These are phyloP conservation scores for Ginglymostoma cirratum DNA, from an alignment of 2,113 vertebrate species.

Conservation along the genomic window DNA sequence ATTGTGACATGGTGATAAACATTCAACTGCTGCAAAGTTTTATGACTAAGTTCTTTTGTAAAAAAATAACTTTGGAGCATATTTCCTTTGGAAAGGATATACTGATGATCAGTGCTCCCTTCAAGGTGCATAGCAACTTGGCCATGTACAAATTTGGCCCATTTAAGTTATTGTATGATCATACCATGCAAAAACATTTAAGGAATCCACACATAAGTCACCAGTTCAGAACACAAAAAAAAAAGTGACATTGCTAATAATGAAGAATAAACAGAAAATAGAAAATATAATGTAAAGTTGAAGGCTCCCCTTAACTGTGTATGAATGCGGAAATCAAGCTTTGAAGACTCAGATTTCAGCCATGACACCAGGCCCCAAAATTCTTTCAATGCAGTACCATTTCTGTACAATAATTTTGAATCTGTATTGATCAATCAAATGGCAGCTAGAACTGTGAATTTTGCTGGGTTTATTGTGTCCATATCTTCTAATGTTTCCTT, in stretches of 20 bases:
- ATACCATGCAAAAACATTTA: neutral
- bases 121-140: neutral
- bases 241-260: neutral
- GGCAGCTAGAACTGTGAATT: neutral
- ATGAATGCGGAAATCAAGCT: neutral
- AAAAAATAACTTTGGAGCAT: neutral
- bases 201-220: neutral
- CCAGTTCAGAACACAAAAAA: neutral
- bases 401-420: neutral
- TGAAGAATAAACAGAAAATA: neutral
- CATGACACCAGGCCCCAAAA: neutral
- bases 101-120: neutral
- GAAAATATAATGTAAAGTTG: neutral
- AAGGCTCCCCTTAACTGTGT: neutral
- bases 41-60: neutral
- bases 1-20: neutral
- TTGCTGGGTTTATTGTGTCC: neutral
- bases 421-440: neutral
- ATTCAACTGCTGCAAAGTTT: neutral
- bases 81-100: neutral
- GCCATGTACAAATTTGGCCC: neutral
- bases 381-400: neutral
- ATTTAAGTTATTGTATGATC: neutral
- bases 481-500: neutral
- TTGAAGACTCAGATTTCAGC: neutral